Evolutionary conservation across 2,113 vertebrate genomes (phyloP).

Genomic region (Cryptotis parvus): DNA sequence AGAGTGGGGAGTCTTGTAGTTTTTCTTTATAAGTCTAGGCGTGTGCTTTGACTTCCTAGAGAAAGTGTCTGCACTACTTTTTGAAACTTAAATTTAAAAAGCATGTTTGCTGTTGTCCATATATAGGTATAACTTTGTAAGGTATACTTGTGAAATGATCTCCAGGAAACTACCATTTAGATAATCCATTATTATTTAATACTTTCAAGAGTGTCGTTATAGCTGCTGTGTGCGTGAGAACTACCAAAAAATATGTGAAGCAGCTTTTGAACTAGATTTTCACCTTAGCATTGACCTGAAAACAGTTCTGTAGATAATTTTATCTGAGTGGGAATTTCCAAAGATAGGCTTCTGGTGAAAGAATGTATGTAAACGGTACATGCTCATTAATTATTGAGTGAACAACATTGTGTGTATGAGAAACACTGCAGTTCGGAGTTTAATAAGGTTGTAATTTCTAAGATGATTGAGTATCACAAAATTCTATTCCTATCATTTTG

Average conservation of each 20-base stretch:
- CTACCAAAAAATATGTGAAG: slow-evolving; percentile 2
- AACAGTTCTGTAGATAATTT: slow-evolving; percentile 32
- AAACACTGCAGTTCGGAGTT: not conserved
- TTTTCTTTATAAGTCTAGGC: not conserved
- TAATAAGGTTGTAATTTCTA: slow-evolving; percentile 9
- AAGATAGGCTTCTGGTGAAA: slow-evolving; percentile 33
- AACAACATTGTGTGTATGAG: not conserved
- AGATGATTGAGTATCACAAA: not conserved
- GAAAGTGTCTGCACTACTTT: not conserved
- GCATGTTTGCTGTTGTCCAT: not conserved
- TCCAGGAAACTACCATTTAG: slow-evolving; percentile 29
- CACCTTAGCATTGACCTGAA: not conserved
- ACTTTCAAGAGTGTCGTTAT: not conserved
- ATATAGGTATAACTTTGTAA: not conserved
- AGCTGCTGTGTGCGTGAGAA: not conserved
- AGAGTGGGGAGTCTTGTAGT: not conserved
- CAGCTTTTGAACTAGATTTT: slow-evolving; percentile 40
- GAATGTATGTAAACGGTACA: not conserved
- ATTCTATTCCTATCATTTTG: slow-evolving; percentile 7
- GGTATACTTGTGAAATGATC: slow-evolving; percentile 14
- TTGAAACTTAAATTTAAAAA: slow-evolving; percentile 40
- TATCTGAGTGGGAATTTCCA: not conserved
- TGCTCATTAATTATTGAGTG: not conserved
- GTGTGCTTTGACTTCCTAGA: slow-evolving; percentile 19
- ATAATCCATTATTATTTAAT: slow-evolving; percentile 11